phyloP scores from a whole-genome alignment of 64 coral and sea anemone genomes.

The Pachyseris speciosa region DNA sequence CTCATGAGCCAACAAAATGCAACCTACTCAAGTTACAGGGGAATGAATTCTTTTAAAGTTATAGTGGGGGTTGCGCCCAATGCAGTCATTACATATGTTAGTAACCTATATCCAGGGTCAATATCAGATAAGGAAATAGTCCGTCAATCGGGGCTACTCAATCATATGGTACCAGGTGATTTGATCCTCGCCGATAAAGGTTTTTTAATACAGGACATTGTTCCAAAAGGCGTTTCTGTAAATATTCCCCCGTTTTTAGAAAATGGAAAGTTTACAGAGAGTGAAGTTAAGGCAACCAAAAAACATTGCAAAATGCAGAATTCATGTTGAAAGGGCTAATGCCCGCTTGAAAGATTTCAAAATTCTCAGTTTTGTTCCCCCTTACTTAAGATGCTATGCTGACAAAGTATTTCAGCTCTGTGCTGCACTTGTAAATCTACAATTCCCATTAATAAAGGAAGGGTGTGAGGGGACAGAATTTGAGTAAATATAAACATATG shows the following conservation, averaged over 20 bases:
- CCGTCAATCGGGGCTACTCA: not conserved
- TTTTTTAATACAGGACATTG: conserved; percentile 28
- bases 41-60: conserved; percentile 50
- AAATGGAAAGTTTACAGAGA: conserved; percentile 37
- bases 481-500: conserved; percentile 10
- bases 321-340: conserved; percentile 59
- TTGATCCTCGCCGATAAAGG: conserved; percentile 44
- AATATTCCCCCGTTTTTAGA: conserved; percentile 54
- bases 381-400: conserved; percentile 29
- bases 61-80: conserved; percentile 4
- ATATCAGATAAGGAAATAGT: conserved; percentile 4
- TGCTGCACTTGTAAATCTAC: conserved; percentile 55
- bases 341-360: conserved; percentile 56
- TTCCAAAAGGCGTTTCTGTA: conserved; percentile 17
- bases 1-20: conserved; percentile 38
- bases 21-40: conserved; percentile 28
- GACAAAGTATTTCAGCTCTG: conserved; percentile 41
- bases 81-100: not conserved
- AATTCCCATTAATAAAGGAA: conserved; percentile 58
- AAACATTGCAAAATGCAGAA: conserved; percentile 40
- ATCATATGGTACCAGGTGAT: conserved; percentile 10
- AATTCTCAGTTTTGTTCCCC: conserved; percentile 22
- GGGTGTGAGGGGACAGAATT: conserved; percentile 28
- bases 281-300: conserved; percentile 9
- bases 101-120: not conserved